Evolutionary conservation across 2,797 vertebrate genomes (phyloP).

Genomic region (Manis pentadactyla): DNA sequence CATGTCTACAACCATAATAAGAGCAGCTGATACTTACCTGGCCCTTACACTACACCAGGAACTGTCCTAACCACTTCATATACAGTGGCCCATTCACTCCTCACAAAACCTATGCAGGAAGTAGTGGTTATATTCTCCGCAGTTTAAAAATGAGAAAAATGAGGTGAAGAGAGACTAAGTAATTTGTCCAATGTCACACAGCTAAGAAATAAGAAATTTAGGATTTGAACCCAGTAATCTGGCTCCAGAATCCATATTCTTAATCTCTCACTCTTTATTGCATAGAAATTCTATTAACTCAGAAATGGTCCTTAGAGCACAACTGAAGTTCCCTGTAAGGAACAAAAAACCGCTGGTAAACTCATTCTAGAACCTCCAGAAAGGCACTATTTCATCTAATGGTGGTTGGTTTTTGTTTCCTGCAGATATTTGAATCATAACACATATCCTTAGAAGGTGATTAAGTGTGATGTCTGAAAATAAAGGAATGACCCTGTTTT

Average conservation of each 20-base stretch:
- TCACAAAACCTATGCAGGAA: background rate
- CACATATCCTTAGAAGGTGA: background rate
- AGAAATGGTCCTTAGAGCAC: background rate
- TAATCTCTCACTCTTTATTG: background rate
- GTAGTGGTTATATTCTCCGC: background rate
- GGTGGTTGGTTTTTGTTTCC: background rate
- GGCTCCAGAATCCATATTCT: background rate
- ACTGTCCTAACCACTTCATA: background rate
- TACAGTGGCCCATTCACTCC: background rate
- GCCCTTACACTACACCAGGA: background rate
- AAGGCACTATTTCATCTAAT: background rate
- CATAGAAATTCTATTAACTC: background rate
- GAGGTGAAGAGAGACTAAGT: background rate
- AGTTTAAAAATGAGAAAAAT: background rate
- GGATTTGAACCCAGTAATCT: background rate
- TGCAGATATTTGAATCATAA: background rate
- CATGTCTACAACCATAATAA: background rate
- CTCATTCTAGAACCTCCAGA: background rate
- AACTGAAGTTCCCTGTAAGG: background rate
- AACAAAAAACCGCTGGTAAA: background rate
- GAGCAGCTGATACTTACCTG: background rate
- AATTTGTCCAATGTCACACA: background rate
- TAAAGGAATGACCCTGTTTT: background rate
- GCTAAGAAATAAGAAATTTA: background rate
- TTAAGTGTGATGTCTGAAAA: background rate